Base-by-base conservation (phyloP, 1,140 invertebrate species). In the Brachionus sp. region DNA sequence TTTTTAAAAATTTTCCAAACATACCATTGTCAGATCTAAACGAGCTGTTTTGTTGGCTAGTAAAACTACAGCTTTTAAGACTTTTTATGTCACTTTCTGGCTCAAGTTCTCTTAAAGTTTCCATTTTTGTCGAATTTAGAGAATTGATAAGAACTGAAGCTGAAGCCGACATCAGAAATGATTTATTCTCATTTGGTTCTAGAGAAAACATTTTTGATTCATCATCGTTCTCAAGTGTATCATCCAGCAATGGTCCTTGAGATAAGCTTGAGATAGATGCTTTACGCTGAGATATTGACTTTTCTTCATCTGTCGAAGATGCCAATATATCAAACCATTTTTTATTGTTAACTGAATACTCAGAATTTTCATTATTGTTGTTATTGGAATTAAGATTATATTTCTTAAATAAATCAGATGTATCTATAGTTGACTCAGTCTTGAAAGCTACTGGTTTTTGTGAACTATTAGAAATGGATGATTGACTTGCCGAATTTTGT, bases 241-340 rank as follows among this genome's bases (percentile, higher is more conserved):
- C 37, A 75, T 75, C 70, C 6, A 25, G 16, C 29, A 75, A 16
- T 13, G 70, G 70, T 19, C 70, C 70, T 25, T 46, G 42, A 10
- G 70, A 75, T 75, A 75, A 75, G 9, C 10, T 75, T 12, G 37
- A 75, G 4, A 7, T 75, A 5, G 42, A 75, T 5, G 10, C 9
- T 75, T 50, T 75, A 13, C 70, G 16, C 29, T 46, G 42, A 46
- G 39, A 35, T 3, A 46, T n/a, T 33, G 37, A 70, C 44, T 75
- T 46, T 75, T 75, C 70, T 13, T 75, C 70, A 29, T 75, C 70
- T 50, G 70, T 75, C 7, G 70, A 33, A 12, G 64, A 75, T 23
- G 70, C 70, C 42, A 75, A 50, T n/a, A 75, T 75, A 10, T 75
- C 70, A 46, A 75, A 75, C 70, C 70, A 75, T 75, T 75, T 75